phyloP scores from a whole-genome alignment of 1,140 invertebrate genomes.

The Spodoptera litura region DNA sequence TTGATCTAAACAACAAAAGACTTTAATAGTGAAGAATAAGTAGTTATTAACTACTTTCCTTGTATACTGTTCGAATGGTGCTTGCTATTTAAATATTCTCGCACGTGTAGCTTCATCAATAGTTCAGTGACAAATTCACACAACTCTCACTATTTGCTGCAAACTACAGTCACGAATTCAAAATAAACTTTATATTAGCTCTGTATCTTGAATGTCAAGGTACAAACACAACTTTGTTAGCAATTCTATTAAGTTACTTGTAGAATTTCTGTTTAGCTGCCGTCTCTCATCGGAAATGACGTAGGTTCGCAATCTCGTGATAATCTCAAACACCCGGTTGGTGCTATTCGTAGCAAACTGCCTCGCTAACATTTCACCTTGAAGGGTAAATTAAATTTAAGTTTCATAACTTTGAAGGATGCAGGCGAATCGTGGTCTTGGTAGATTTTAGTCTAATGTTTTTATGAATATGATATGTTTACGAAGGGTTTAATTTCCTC shows the following conservation, averaged over 20 bases:
- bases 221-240: background rate
- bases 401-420: background rate
- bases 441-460: background rate
- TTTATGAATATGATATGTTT: background rate
- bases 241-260: background rate
- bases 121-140: too few species aligned
- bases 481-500: too few species aligned
- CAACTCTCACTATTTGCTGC: too few species aligned
- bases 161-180: too few species aligned
- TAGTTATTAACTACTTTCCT: too few species aligned
- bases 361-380: background rate
- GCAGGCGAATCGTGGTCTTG: background rate
- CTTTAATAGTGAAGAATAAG: too few species aligned
- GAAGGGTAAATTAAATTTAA: slow-evolving; percentile 1
- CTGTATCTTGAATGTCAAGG: slow-evolving; percentile 7
- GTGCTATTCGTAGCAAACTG: slow-evolving; percentile 8
- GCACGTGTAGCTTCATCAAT: too few species aligned
- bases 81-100: too few species aligned
- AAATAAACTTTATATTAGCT: background rate
- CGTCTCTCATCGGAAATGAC: slow-evolving; percentile 11
- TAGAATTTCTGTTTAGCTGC: background rate
- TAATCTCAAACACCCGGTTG: slow-evolving; percentile 12
- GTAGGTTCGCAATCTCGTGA: slow-evolving; percentile 6
- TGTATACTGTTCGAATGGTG: too few species aligned
- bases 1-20: too few species aligned